A percentile compares a stretch with the other conserved stretches of the same genome.
These are phyloP conservation scores for Pachyuromys duprasi DNA, from an alignment of 2,797 vertebrate genomes.

Conservation along the genomic window DNA sequence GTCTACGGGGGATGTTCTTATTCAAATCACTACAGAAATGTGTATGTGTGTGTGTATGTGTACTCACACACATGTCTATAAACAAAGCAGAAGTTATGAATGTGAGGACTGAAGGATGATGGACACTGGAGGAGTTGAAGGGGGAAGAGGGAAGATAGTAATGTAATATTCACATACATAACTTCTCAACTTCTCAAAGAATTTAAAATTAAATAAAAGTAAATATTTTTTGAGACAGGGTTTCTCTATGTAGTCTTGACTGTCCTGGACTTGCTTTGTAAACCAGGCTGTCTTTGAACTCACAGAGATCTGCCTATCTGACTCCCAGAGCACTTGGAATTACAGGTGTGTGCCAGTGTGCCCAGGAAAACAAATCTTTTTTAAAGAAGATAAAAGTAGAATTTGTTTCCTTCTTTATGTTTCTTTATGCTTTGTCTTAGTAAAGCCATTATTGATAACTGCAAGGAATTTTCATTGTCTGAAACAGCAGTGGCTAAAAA, in stretches of 20 bases:
- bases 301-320: too few relatives aligned
- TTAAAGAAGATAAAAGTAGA: not conserved
- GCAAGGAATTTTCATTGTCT: conserved; percentile 11
- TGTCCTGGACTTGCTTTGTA: too few relatives aligned
- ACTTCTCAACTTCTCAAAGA: too few relatives aligned
- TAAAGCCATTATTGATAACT: not conserved
- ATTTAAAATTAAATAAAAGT: not conserved
- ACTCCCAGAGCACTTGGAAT: too few relatives aligned
- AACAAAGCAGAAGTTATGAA: not conserved
- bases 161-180: not conserved
- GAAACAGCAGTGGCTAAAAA: not conserved
- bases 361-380: not conserved
- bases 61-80: not conserved
- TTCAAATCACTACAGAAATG: not conserved
- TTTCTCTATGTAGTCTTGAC: too few relatives aligned
- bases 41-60: not conserved
- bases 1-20: not conserved
- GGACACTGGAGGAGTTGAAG: not conserved
- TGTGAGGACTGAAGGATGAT: not conserved
- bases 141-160: not conserved
- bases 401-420: not conserved
- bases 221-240: not conserved
- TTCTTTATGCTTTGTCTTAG: not conserved
- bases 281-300: too few relatives aligned
- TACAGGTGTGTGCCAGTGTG: too few relatives aligned